phyloP scores from a whole-genome alignment of 2,888 invertebrate species.

The Tillus elongatus region DNA sequence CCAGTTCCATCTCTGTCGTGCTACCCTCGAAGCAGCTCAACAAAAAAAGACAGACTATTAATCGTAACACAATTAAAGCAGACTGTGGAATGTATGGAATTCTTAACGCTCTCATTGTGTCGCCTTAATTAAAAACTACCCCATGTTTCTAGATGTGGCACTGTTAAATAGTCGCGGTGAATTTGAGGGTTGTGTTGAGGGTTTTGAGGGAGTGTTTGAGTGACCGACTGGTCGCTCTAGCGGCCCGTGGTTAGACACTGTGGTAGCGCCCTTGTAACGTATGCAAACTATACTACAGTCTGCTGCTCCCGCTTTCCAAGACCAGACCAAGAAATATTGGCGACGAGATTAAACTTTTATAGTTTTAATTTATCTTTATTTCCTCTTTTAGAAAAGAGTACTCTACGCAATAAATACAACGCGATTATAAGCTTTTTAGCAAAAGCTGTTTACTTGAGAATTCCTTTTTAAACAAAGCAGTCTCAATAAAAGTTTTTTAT shows the following conservation, averaged over 20 bases:
- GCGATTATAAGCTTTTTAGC: no score
- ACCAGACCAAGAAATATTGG: slow-evolving; percentile 21
- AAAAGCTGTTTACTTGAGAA: no score
- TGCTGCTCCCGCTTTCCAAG: slow-evolving; percentile 14
- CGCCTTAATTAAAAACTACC: slow-evolving; percentile 44
- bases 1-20: slow-evolving; percentile 15
- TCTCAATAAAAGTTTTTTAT: no score
- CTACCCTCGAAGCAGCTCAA: slow-evolving; percentile 7
- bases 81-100: slow-evolving; percentile 40
- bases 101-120: slow-evolving; percentile 42
- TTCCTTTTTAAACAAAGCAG: no score
- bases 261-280: slow-evolving; percentile 38
- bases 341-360: background rate
- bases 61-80: slow-evolving; percentile 38
- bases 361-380: no score
- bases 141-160: slow-evolving; percentile 29
- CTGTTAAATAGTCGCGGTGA: slow-evolving; percentile 18
- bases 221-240: slow-evolving; percentile 33
- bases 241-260: slow-evolving; percentile 39
- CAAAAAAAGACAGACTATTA: slow-evolving; percentile 28
- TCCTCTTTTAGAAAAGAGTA: no score
- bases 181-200: slow-evolving; percentile 3
- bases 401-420: no score
- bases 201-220: slow-evolving; percentile 16
- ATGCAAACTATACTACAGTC: slow-evolving; percentile 38